Conservation (phyloP, 2,797 vertebrate species). For the Tokudaia tokunoshimensis region DNA sequence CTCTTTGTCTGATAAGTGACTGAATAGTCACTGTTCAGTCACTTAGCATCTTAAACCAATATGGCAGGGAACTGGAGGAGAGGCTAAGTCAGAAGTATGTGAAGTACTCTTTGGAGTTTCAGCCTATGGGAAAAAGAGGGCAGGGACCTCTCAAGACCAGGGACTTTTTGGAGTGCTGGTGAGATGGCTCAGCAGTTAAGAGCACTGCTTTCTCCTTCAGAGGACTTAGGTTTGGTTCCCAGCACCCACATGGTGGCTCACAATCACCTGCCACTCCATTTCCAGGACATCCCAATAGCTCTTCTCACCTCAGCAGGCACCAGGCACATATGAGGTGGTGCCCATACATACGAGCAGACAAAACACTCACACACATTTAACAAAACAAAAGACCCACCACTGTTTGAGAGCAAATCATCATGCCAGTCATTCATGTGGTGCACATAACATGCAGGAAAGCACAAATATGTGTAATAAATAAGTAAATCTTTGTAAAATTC, state of each 20-base stretch:
- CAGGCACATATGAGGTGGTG: neutral
- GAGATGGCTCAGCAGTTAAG: neutral
- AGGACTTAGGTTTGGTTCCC: neutral
- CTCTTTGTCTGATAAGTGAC: neutral
- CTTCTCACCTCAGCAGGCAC: neutral
- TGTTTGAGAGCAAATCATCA: neutral
- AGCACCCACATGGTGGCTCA: no score
- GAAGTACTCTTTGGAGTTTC: neutral
- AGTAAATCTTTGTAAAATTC: conserved; percentile 89
- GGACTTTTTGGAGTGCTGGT: neutral
- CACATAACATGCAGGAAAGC: neutral
- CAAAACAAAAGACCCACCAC: neutral
- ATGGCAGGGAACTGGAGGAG: neutral
- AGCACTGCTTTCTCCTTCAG: neutral
- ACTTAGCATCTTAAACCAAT: neutral
- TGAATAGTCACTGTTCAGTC: no score
- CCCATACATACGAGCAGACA: neutral
- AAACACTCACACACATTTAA: neutral
- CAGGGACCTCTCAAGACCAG: no score
- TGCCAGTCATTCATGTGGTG: neutral
- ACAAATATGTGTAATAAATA: conserved; percentile 62
- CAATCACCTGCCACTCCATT: neutral
- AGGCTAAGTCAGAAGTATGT: no score
- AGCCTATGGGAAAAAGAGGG: neutral
- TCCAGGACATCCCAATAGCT: neutral